These are phyloP conservation scores for Drosophila jambulina DNA, from an alignment of 1,140 invertebrate species.

Conservation along the genomic window DNA sequence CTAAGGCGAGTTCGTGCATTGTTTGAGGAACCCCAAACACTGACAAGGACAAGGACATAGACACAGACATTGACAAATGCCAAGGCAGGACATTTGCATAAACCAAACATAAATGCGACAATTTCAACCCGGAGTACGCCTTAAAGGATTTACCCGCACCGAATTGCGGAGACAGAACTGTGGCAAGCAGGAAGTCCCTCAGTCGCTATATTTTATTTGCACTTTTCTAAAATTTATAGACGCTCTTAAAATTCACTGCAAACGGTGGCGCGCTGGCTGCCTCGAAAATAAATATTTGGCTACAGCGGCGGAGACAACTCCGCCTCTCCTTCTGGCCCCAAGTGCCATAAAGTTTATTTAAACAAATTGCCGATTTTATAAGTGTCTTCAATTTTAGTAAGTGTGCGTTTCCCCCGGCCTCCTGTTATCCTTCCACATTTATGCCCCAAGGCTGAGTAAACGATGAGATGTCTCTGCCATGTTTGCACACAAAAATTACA, in stretches of 20 bases:
- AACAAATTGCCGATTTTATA: constrained; percentile 83
- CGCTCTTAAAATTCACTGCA: constrained; percentile 77
- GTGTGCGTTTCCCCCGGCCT: constrained; percentile 57
- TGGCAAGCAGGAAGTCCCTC: constrained; percentile 30
- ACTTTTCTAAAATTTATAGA: constrained; percentile 83
- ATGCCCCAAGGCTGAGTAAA: constrained; percentile 33
- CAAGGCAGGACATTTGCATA: constrained; percentile 68
- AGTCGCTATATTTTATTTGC: constrained; percentile 81
- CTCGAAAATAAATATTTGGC: constrained; percentile 68
- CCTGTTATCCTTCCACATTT: constrained; percentile 9
- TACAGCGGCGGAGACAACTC: constrained; percentile 29
- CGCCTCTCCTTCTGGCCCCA: constrained; percentile 25
- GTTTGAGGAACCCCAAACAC: constrained; percentile 28
- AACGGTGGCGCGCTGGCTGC: constrained; percentile 30
- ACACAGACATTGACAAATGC: constrained; percentile 50
- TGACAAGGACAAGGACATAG: constrained; percentile 45
- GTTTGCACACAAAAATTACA: constrained; percentile 64
- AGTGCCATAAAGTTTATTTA: constrained; percentile 84
- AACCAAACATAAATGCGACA: constrained; percentile 83
- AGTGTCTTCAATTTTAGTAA: constrained; percentile 83
- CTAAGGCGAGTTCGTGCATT: constrained; percentile 47
- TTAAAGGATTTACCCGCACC: constrained; percentile 71
- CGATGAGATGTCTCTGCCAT: constrained; percentile 47
- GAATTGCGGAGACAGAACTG: constrained; percentile 30
- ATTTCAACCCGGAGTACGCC: constrained; percentile 69